phyloP scores from a whole-genome alignment of 2,888 invertebrate genomes.

The Eumacrocentrus americanus region DNA sequence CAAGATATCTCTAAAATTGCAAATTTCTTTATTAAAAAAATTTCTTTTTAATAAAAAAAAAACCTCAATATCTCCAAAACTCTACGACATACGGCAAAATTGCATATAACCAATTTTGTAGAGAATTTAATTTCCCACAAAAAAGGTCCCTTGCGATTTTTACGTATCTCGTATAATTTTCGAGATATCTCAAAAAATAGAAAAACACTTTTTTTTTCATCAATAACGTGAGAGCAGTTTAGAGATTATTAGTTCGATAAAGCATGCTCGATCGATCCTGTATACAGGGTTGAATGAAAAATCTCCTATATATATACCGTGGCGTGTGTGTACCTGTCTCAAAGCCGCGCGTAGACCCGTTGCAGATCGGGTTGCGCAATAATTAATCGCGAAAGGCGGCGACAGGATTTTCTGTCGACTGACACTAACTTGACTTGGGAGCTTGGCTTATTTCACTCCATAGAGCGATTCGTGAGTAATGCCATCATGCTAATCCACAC shows the following conservation, averaged over 20 bases:
- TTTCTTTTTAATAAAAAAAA: too few species aligned
- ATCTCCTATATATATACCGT: neutral
- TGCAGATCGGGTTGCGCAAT: slow-evolving; percentile 31
- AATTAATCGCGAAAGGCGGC: slow-evolving; percentile 34
- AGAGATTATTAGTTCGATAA: neutral
- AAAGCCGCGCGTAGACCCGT: slow-evolving; percentile 13
- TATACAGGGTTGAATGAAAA: neutral
- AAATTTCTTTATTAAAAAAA: too few species aligned
- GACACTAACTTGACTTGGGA: slow-evolving; percentile 18
- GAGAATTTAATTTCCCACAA: neutral
- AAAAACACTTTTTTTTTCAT: neutral
- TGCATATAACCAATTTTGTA: neutral
- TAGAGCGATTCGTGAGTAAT: slow-evolving; percentile 17
- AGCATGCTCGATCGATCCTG: slow-evolving; percentile 7
- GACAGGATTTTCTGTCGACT: slow-evolving; percentile 19
- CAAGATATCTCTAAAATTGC: too few species aligned
- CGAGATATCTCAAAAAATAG: neutral
- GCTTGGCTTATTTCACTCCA: neutral
- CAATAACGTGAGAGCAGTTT: neutral
- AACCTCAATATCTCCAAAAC: too few species aligned
- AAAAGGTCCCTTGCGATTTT: neutral
- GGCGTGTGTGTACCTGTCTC: neutral
- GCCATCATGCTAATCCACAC: slow-evolving; percentile 12
- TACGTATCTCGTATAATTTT: neutral
- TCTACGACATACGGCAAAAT: too few species aligned